Base-by-base conservation (phyloP, 2,797 vertebrate genomes). In the Adrianichthys oophorus region DNA sequence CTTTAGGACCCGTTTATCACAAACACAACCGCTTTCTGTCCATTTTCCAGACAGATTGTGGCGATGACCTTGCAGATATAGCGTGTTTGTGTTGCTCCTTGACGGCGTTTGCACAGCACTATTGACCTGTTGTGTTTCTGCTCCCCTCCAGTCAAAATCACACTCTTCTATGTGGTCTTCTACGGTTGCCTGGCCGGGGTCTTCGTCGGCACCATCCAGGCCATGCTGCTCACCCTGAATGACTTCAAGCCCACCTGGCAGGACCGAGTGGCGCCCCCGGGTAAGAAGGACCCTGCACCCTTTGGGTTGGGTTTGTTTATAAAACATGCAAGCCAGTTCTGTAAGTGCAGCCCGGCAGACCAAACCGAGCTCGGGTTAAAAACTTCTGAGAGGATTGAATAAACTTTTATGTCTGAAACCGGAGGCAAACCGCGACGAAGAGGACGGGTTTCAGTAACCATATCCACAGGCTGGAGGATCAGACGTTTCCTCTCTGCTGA, bases 121-220 rank as follows among this genome's bases (percentile, higher is more conserved):
- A 42, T n/a, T 42, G 41, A 76, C 24, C 0, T 2, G 0, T 32
- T 1, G 0, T 47, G 6, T 15, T 16, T 71, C 69, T 57, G 67
- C 14, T 32, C 14, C 24, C n/a, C 40, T 79, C 50, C 92, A 99
- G 98, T 95, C 80, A 99, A 98, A 86, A 98, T 99, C 69, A 59
- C 95, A 0, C 49, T 94, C 15, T 99, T 99, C 91, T 99, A 99
- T 54, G 10, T 97, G 42, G 78, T 99, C 63, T 99, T 99, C 89
- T 99, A 98, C 0, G 94, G 95, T 19, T 96, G 90, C 84, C 90
- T 99, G 88, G 96, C 96, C 0, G 98, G 95, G 44, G 93, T 99
- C 87, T 99, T 99, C 88, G 90, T 99, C 0, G 98, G 97, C 57
- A 99, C 98, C 90, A 98, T 99, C 84, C 95, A 98, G 57, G 94